Evolutionary conservation across 2,888 invertebrate species (phyloP).

Genomic region (Steinernema carpocapsae): DNA sequence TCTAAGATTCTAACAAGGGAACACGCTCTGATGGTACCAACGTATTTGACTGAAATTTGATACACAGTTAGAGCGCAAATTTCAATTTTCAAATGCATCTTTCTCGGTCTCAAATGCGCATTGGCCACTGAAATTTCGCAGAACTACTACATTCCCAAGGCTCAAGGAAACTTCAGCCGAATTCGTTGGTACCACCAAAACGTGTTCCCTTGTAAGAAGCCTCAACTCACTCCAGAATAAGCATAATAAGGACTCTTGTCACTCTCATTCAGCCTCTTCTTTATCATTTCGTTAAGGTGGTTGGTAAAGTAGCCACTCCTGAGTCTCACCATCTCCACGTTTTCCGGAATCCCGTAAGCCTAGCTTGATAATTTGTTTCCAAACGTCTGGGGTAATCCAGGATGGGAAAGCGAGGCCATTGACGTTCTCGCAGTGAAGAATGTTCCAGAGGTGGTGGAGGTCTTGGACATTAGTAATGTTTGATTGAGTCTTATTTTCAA

Average conservation of each 20-base stretch:
- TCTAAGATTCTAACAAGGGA: too few relatives aligned
- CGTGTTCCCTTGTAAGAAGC: too few relatives aligned
- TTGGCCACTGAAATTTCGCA: too few relatives aligned
- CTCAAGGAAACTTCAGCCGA: too few relatives aligned
- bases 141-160: too few relatives aligned
- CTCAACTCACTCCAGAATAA: slow-evolving; percentile 36
- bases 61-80: too few relatives aligned
- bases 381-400: slow-evolving; percentile 33
- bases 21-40: too few relatives aligned
- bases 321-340: slow-evolving; percentile 16
- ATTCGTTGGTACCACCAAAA: too few relatives aligned
- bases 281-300: neutral
- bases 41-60: too few relatives aligned
- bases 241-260: neutral
- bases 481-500: too few relatives aligned
- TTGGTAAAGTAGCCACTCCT: slow-evolving; percentile 7
- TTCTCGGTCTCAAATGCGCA: too few relatives aligned
- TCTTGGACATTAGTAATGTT: neutral
- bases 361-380: slow-evolving; percentile 1
- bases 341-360: slow-evolving; percentile 21
- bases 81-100: too few relatives aligned
- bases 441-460: slow-evolving; percentile 12
- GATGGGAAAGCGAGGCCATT: slow-evolving; percentile 20
- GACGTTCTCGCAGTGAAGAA: slow-evolving; percentile 9
- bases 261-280: neutral